These are phyloP conservation scores for Lycocerus yunnanus DNA, from an alignment of 2,888 invertebrate species.

Conservation along the genomic window DNA sequence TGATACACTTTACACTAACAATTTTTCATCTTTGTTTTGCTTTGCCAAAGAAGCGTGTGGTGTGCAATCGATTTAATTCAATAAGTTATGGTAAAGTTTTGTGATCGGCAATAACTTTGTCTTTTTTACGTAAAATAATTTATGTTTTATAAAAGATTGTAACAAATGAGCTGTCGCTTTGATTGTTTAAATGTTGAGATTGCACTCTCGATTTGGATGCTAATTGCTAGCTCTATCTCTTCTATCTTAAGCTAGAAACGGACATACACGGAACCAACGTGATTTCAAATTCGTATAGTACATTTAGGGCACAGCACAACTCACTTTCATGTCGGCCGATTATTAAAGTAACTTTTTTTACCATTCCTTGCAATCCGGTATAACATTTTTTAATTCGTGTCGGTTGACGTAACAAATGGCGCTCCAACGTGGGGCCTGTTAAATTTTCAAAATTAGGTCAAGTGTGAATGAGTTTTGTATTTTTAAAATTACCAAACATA, in stretches of 20 bases:
- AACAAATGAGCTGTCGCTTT: constrained; percentile 48
- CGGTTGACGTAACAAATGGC: too few species aligned
- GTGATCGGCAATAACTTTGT: neutral
- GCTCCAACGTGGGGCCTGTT: too few species aligned
- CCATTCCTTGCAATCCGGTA: too few species aligned
- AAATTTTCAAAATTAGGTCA: too few species aligned
- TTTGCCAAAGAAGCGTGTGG: constrained; percentile 46
- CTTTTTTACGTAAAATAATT: constrained; percentile 13
- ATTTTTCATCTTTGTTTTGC: constrained; percentile 30
- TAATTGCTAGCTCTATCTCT: constrained; percentile 43
- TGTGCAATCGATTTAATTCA: constrained; percentile 37
- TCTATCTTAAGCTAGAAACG: constrained; percentile 50
- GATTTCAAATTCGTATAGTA: neutral
- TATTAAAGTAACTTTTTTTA: too few species aligned
- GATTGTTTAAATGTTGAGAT: constrained; percentile 51
- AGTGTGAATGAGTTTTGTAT: too few species aligned
- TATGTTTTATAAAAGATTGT: constrained; percentile 31
- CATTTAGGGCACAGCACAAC: neutral
- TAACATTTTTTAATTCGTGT: too few species aligned
- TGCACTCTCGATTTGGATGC: constrained; percentile 46
- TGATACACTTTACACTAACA: constrained; percentile 5
- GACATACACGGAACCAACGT: constrained; percentile 40
- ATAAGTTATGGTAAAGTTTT: neutral
- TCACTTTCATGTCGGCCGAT: too few species aligned
- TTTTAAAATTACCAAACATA: neutral